Base-by-base conservation (phyloP, 2,797 vertebrate species). In the Apodemus agrarius region DNA sequence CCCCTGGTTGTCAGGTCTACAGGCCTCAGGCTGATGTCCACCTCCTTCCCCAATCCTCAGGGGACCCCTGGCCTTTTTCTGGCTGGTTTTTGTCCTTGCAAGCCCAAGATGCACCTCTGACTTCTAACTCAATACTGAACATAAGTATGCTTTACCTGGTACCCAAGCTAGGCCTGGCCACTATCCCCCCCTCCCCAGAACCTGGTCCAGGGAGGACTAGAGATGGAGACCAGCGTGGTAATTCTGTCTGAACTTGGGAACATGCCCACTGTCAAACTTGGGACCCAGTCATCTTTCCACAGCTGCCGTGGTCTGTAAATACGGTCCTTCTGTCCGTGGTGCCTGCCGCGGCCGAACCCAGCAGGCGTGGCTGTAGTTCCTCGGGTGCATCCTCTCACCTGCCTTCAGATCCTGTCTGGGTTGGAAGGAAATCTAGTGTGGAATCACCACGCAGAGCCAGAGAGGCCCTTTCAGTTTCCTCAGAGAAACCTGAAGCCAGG, bases 1-100 rank as follows among this genome's bases (percentile, higher is more conserved):
- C 95, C 75, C 57, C 9, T 63, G 94, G 93, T 98, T 96, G 81
- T 98, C 80, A 93, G 94, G 67, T 95, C 96, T 80, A 46, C 90
- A 34, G 96, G 90, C 94, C 52, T 19, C 26, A 49, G 90, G 90
- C 93, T 12, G 49, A 31, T 91, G 89, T 91, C 91, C 9, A 67
- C 85, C 65, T 94, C 74, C 52, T 14, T 78, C 49, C 34, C 49
- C 6, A 4, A 4, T 24, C 31, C 74, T 74, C 0, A 2, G 11
- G 81, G 85, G 65, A 78, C 21, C 69, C 11, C 24, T 1, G 7
- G 49, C 43, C 61, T 80, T 17, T 67, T 46, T 24, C 21, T 1
- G 37, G 29, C 79, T 67, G 65, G 10, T 61, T 43, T 72, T 67
- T 76, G 90, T 10, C 31, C 6, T 19, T 29, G 17, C 10, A 1